Evolutionary conservation across 37 sponge, comb jelly and placozoan genomes (phyloP).

Genomic region (Crambe crambe): DNA sequence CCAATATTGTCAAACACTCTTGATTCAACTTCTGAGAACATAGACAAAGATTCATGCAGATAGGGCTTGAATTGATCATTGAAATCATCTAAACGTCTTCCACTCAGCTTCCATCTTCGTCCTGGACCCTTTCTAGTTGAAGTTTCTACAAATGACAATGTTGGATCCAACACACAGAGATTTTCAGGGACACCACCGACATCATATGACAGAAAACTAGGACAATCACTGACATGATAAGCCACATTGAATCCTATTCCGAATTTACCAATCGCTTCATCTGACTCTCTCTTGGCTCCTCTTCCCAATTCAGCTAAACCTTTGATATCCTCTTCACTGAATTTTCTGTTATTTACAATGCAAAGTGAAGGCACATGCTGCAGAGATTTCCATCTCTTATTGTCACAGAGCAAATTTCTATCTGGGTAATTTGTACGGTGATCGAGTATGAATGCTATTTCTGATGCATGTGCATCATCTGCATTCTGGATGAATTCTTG

Average conservation of each 20-base stretch:
- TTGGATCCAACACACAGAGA: slow-evolving; percentile 78
- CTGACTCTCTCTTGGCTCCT: slow-evolving; percentile 64
- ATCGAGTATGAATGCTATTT: slow-evolving; percentile 72
- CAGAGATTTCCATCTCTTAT: slow-evolving; percentile 47
- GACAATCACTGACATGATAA: slow-evolving; percentile 86
- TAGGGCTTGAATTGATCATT: slow-evolving; percentile 61
- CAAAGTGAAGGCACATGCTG: slow-evolving; percentile 61
- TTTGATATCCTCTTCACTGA: slow-evolving; percentile 65
- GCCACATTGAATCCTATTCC: slow-evolving; percentile 91
- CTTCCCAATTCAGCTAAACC: slow-evolving; percentile 78
- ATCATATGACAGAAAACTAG: slow-evolving; percentile 64
- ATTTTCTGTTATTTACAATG: slow-evolving; percentile 72
- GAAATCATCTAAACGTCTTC: neutral
- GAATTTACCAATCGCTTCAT: slow-evolving; percentile 76
- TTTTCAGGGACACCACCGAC: slow-evolving; percentile 42
- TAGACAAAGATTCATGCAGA: slow-evolving; percentile 19
- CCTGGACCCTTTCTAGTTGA: slow-evolving; percentile 27
- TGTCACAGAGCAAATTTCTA: slow-evolving; percentile 18
- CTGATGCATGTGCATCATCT: slow-evolving; percentile 79
- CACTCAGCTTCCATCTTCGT: slow-evolving; percentile 20
- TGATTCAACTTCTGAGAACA: slow-evolving; percentile 25
- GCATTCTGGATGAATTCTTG: slow-evolving; percentile 84
- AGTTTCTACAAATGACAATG: slow-evolving; percentile 12
- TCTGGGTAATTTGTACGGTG: slow-evolving; percentile 23
- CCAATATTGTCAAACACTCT: slow-evolving; percentile 14